phyloP scores from a whole-genome alignment of 2,113 vertebrate species.

The Chionomys nivalis region DNA sequence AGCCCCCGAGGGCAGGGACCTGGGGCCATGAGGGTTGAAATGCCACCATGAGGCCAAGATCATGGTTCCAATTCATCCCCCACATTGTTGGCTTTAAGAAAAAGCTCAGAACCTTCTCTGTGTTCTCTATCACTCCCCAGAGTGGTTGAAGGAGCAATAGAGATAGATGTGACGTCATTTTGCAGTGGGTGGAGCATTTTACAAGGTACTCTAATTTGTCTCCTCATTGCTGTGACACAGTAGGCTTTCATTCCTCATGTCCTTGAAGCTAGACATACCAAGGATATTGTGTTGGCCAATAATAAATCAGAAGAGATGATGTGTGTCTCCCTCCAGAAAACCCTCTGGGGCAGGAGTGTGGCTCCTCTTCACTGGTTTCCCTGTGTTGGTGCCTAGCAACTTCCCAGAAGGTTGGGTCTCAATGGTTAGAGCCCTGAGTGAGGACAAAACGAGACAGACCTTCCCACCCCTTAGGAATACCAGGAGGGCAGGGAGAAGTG shows the following conservation, averaged over 20 bases:
- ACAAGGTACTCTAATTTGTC: not conserved
- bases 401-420: not conserved
- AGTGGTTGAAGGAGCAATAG: not conserved
- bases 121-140: not conserved
- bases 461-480: not conserved
- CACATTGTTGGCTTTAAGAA: not conserved
- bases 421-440: not conserved
- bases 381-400: too few species aligned
- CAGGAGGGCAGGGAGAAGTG: not conserved
- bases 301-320: not conserved
- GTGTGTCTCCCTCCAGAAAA: not conserved
- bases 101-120: not conserved
- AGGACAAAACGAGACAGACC: not conserved
- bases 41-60: too few species aligned
- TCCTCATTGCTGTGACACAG: not conserved
- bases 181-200: not conserved
- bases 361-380: not conserved
- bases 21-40: not conserved
- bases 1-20: accelerated
- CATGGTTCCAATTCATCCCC: not conserved
- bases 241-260: not conserved
- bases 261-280: not conserved
- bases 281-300: not conserved
- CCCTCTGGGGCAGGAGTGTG: not conserved
- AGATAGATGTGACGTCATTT: not conserved